Evolutionary conservation across 2,888 invertebrate species (phyloP), one percentile per base, ranked within the genome.

Genomic region (Ditula angustiorana): DNA sequence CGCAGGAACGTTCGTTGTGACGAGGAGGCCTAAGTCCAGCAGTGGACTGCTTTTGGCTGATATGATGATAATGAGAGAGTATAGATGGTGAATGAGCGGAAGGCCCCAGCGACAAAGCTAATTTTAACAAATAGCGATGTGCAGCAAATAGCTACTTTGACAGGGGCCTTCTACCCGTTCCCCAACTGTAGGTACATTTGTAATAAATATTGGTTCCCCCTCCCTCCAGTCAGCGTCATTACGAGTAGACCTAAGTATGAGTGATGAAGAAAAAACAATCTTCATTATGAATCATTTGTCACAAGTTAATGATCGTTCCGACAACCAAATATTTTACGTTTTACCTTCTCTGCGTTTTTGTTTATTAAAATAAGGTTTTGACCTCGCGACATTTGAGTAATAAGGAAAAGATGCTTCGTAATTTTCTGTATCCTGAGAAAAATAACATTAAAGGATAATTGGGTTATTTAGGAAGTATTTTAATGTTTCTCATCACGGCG

Each of bases 241-340:
- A n/a, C n/a, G n/a, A n/a, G n/a, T n/a, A n/a, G 16, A 41, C 11
- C 19, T 41, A 37, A 37, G 16, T 37, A 37, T 37, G 19, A 50
- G n/a, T 16, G 30, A 57, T 63, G 57, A 57, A 37, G 49, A 56
- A 56, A 62, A 56, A 57, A 44, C 57, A 63, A 52, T 63, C 63
- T 44, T 57, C 44, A 63, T 63, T 63, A 63, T n/a, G 33, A 41
- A 57, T 50, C 57, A 57, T 63, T 57, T 50, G 63, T 63, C 63
- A 63, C 30, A 50, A 33, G 50, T 57, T 57, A 50, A 57, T 33
- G 44, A 57, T 44, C 28, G 24, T 33, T 30, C 19, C 19, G 63
- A 63, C 57, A 44, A 24, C 16, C 16, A 44, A 63, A 63, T 52
- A 58, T 58, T 57, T 57, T 35, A 50, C 41, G n/a, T 50, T 61